Percentiles rank a stretch among this genome's conserved stretches.
Evolutionary conservation across 2,888 invertebrate species (phyloP).

Genomic region (Drosophila quasianomalipes): DNA sequence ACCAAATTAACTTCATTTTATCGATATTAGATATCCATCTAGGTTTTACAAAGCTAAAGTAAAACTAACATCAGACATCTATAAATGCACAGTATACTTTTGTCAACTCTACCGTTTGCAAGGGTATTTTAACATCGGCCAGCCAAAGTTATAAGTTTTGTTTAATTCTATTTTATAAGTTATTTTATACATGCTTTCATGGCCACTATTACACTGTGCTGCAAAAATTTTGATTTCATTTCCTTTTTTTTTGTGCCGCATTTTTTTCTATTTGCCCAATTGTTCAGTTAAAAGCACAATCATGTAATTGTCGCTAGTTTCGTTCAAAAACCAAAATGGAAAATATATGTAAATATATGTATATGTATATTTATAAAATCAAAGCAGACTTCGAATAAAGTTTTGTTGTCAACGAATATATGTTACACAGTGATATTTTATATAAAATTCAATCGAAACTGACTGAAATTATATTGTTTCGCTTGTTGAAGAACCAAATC

Average conservation of each 20-base stretch:
- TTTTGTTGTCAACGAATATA: constrained; percentile 19
- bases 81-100: too few species aligned
- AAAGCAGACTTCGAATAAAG: constrained; percentile 23
- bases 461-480: constrained; percentile 10
- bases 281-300: constrained; percentile 47
- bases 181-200: constrained; percentile 41
- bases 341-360: constrained; percentile 7
- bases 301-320: constrained; percentile 59
- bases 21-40: not conserved
- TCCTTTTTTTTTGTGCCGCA: constrained; percentile 3
- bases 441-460: not conserved
- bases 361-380: constrained; percentile 17
- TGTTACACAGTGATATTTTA: constrained; percentile 24
- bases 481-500: constrained; percentile 5
- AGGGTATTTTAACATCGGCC: constrained; percentile 24
- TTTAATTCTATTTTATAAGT: constrained; percentile 5
- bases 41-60: not conserved
- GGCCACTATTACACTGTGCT: constrained; percentile 63
- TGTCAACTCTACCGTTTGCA: constrained; percentile 16
- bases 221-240: constrained; percentile 31
- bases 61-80: not conserved
- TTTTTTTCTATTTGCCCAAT: constrained; percentile 33
- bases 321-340: constrained; percentile 8
- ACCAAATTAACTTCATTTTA: not conserved
- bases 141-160: not conserved